These are phyloP conservation scores for Pararge aegeria DNA, from an alignment of 1,140 invertebrate genomes.

Conservation along the genomic window DNA sequence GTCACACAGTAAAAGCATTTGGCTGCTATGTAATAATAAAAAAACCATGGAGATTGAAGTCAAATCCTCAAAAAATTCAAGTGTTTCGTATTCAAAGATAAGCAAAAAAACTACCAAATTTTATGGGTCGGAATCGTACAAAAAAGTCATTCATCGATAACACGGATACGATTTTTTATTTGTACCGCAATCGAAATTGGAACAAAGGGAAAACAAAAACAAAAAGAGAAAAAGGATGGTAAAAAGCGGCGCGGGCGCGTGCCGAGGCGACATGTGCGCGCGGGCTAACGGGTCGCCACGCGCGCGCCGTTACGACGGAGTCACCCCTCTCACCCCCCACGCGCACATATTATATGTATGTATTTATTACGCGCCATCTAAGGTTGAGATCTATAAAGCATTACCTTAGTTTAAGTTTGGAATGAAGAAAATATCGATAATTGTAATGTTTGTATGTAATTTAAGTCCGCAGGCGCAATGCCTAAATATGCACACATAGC, in stretches of 20 bases:
- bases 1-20: not conserved
- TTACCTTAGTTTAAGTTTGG: no score
- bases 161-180: conserved; percentile 33
- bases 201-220: conserved; percentile 70
- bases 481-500: no score
- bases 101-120: not conserved
- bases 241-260: conserved; percentile 72
- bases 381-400: no score
- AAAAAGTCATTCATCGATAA: conserved; percentile 35
- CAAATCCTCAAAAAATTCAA: not conserved
- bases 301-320: conserved; percentile 51
- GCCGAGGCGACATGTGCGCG: conserved; percentile 76
- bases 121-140: conserved; percentile 11
- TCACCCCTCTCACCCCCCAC: conserved; percentile 21
- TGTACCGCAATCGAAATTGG: conserved; percentile 51
- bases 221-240: conserved; percentile 57
- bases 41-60: not conserved
- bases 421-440: no score
- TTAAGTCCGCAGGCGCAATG: no score
- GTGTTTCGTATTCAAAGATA: conserved; percentile 3
- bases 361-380: no score
- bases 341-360: no score
- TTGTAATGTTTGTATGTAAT: no score
- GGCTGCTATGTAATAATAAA: not conserved
- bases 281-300: conserved; percentile 64